Conservation (phyloP, 2,113 vertebrate genomes). For the Percina caprodes region DNA sequence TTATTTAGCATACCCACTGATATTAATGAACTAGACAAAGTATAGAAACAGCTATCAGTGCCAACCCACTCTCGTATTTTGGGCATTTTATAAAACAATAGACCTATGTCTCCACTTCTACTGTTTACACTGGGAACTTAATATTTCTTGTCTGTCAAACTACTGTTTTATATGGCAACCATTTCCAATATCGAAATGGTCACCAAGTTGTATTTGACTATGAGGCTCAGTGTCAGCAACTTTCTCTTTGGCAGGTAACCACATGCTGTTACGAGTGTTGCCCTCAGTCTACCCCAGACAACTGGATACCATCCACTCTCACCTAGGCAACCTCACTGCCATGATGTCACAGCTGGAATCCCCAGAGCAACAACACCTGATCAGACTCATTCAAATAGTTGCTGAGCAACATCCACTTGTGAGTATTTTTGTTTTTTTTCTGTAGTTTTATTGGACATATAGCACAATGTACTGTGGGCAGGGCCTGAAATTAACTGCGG, state of each 20-base stretch:
- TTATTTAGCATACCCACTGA: no score
- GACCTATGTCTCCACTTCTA: background rate
- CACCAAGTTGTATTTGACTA: background rate
- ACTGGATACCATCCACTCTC: conserved; percentile 83
- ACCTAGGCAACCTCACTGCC: conserved; percentile 84
- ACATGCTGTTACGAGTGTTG: conserved; percentile 90
- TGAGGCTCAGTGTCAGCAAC: background rate
- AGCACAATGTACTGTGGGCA: background rate
- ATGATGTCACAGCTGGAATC: conserved; percentile 87
- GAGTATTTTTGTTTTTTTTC: conserved; percentile 39
- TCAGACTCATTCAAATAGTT: conserved; percentile 88
- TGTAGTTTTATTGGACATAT: background rate
- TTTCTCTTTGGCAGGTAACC: conserved; percentile 85
- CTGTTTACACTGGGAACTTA: background rate
- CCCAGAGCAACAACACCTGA: conserved; percentile 90
- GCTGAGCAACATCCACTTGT: conserved; percentile 89
- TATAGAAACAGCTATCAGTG: background rate
- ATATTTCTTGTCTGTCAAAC: background rate
- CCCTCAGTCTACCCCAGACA: conserved; percentile 90
- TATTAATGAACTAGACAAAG: background rate
- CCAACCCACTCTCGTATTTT: background rate
- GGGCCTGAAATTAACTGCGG: no score
- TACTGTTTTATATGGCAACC: background rate
- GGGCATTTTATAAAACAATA: background rate
- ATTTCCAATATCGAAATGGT: background rate